phyloP scores from a whole-genome alignment of 1,140 invertebrate genomes.

The Conus ventricosus region DNA sequence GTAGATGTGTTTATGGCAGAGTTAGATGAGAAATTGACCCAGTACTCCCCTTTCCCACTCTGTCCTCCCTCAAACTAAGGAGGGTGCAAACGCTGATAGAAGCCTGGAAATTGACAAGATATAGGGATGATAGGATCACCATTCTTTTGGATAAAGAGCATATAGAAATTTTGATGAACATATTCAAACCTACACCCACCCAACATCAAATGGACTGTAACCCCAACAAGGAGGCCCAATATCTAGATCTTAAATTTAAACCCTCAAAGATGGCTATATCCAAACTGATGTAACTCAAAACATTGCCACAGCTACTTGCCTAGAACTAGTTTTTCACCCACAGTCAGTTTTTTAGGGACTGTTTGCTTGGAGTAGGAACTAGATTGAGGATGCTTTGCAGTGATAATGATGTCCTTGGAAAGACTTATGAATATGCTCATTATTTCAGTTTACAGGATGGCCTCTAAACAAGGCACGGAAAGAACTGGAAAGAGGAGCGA shows the following conservation, averaged over 20 bases:
- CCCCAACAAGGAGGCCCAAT: not conserved
- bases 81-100: no score
- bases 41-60: not conserved
- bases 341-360: not conserved
- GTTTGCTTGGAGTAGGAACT: not conserved
- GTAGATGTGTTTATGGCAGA: not conserved
- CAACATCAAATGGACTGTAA: not conserved
- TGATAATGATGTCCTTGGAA: not conserved
- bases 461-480: not conserved
- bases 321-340: not conserved
- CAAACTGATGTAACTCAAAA: not conserved
- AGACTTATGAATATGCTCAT: not conserved
- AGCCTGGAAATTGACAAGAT: not conserved
- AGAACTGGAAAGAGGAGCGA: no score
- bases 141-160: not conserved
- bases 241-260: not conserved
- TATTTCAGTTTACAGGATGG: not conserved
- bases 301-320: slow-evolving; percentile 4
- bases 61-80: not conserved
- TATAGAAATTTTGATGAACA: not conserved
- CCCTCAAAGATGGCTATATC: not conserved
- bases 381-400: not conserved
- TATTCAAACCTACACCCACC: not conserved
- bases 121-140: not conserved
- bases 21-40: not conserved